Conservation (phyloP, 2,888 invertebrate genomes). For the Gasteruption jaculator region DNA sequence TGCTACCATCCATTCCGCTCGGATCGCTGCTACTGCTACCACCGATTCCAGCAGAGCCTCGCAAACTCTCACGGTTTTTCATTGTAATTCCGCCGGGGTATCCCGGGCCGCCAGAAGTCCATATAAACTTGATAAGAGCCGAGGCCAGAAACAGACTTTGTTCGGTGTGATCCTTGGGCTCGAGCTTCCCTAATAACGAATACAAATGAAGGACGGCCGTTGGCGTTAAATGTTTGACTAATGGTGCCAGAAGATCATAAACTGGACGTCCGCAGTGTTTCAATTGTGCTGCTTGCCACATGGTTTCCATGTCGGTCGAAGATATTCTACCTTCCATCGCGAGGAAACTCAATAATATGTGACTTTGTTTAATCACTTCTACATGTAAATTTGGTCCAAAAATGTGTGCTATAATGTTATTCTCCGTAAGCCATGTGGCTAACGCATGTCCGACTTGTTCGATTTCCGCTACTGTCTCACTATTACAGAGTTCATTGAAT, state of each 20-base stretch:
- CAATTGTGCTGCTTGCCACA: slow-evolving; percentile 92
- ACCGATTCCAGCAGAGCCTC: slow-evolving; percentile 37
- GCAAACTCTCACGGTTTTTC: slow-evolving; percentile 40
- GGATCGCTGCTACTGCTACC: slow-evolving; percentile 47
- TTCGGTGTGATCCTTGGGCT: slow-evolving; percentile 89
- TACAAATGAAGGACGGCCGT: slow-evolving; percentile 86
- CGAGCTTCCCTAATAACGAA: slow-evolving; percentile 78
- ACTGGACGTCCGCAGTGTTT: slow-evolving; percentile 95
- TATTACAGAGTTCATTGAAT: slow-evolving; percentile 86
- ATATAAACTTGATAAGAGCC: slow-evolving; percentile 84
- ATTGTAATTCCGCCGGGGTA: slow-evolving; percentile 40
- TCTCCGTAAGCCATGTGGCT: slow-evolving; percentile 83
- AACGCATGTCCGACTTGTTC: slow-evolving; percentile 80
- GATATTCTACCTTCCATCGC: slow-evolving; percentile 89
- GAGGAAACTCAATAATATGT: slow-evolving; percentile 86
- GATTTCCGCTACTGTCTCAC: slow-evolving; percentile 80
- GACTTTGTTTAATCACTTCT: slow-evolving; percentile 93
- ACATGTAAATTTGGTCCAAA: slow-evolving; percentile 97
- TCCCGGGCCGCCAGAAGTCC: slow-evolving; percentile 68
- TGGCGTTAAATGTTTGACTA: slow-evolving; percentile 85
- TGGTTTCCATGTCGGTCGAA: slow-evolving; percentile 84
- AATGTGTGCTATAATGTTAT: slow-evolving; percentile 88
- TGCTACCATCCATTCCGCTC: slow-evolving; percentile 45
- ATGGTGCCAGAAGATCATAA: slow-evolving; percentile 82
- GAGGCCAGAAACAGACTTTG: slow-evolving; percentile 87